A percentile compares a stretch with the other conserved stretches of the same genome.
phyloP scores from a whole-genome alignment of 2,113 vertebrate genomes.

The Lycaon pictus region DNA sequence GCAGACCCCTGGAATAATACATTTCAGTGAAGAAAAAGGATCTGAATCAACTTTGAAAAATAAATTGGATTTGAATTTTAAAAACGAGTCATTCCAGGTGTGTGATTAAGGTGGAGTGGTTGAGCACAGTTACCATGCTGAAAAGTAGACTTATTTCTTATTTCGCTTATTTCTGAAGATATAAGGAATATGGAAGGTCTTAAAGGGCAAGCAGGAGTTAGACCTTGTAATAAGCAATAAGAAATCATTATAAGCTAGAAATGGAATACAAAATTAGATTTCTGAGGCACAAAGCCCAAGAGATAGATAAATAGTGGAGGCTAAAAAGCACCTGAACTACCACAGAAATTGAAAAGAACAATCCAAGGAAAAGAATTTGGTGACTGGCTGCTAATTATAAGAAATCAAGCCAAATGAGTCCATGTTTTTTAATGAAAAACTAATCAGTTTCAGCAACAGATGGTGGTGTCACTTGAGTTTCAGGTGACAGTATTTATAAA shows the following conservation, averaged over 20 bases:
- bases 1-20: background rate
- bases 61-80: conserved; percentile 16
- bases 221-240: conserved; percentile 12
- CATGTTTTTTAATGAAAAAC: conserved; percentile 57
- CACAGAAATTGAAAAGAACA: conserved; percentile 41
- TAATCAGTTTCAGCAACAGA: conserved; percentile 56
- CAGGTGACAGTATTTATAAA: conserved; percentile 47
- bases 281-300: conserved; percentile 1
- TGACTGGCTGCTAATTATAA: background rate
- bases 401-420: conserved; percentile 53
- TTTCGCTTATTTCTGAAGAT: conserved; percentile 12
- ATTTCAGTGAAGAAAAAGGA: background rate
- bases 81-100: conserved; percentile 26
- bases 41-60: conserved; percentile 19
- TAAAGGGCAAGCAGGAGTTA: conserved; percentile 31
- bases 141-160: conserved; percentile 40
- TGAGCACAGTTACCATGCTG: background rate
- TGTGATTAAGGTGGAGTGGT: background rate
- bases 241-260: background rate
- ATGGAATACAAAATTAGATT: conserved; percentile 27
- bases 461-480: conserved; percentile 47
- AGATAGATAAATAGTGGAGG: background rate
- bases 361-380: conserved; percentile 28
- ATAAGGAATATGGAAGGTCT: background rate
- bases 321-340: conserved; percentile 17